Conservation (phyloP, 2,113 vertebrate genomes). For the Pao palembangensis region DNA sequence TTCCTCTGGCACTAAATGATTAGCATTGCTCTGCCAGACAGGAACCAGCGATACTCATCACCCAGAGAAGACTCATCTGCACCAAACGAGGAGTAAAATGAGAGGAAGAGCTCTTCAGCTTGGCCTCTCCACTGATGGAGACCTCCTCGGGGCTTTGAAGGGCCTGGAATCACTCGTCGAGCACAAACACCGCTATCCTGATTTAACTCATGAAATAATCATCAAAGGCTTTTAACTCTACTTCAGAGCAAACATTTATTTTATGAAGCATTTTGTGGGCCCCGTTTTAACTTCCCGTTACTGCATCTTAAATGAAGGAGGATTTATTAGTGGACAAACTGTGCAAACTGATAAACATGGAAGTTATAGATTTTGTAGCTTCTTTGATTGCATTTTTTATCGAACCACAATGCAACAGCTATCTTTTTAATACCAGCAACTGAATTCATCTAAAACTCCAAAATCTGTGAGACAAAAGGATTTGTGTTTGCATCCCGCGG, state of each 20-base stretch:
- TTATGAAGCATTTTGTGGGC: conserved; percentile 54
- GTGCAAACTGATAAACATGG: conserved; percentile 13
- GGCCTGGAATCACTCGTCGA: conserved; percentile 29
- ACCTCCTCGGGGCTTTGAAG: conserved; percentile 40
- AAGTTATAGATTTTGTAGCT: neutral
- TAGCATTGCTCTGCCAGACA: conserved; percentile 42
- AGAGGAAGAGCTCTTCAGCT: conserved; percentile 40
- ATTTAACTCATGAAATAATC: conserved; percentile 64
- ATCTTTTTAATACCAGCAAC: no score
- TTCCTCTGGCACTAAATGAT: conserved; percentile 51
- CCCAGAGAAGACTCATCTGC: conserved; percentile 54
- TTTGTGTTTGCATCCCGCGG: conserved; percentile 28
- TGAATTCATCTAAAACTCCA: neutral
- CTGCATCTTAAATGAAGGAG: conserved; percentile 39
- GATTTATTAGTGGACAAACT: conserved; percentile 32
- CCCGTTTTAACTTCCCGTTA: conserved; percentile 44
- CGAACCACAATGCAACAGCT: neutral
- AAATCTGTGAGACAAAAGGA: neutral
- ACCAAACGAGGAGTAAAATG: conserved; percentile 36
- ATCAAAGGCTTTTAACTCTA: conserved; percentile 59
- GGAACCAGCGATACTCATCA: conserved; percentile 35
- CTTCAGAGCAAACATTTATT: conserved; percentile 48
- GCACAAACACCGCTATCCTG: conserved; percentile 40
- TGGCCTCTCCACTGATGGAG: conserved; percentile 35
- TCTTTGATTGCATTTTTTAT: neutral